Conservation (phyloP, 2,888 invertebrate genomes). For the Neuroscelio doddi region DNA sequence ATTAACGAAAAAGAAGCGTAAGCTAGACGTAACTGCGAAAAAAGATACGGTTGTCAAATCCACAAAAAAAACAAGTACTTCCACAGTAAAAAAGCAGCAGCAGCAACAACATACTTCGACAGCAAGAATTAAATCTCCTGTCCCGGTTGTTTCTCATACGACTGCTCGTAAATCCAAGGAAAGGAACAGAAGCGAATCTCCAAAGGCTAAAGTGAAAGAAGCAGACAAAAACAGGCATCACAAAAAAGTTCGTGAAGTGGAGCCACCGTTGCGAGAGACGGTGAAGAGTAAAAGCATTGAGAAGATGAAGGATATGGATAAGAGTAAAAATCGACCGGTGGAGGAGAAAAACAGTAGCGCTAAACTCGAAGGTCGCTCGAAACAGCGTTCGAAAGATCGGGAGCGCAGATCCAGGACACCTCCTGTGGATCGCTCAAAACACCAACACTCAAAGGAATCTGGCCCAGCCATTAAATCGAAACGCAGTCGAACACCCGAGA, state of each 20-base stretch:
- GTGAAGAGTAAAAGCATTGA: constrained; percentile 43
- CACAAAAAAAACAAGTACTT: constrained; percentile 50
- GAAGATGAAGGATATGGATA: constrained; percentile 61
- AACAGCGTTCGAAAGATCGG: constrained; percentile 64
- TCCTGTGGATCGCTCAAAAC: constrained; percentile 61
- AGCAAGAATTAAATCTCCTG: constrained; percentile 54
- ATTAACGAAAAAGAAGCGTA: constrained; percentile 64
- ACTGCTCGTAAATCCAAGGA: constrained; percentile 58
- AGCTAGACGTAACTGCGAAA: constrained; percentile 56
- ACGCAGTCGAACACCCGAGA: constrained; percentile 66
- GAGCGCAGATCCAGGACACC: constrained; percentile 68
- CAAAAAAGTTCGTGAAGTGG: constrained; percentile 54
- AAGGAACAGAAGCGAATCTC: constrained; percentile 66
- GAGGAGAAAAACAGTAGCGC: constrained; percentile 56
- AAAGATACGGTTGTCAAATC: constrained; percentile 44
- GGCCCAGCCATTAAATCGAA: constrained; percentile 52
- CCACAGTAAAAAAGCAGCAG: constrained; percentile 49
- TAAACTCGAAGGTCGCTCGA: constrained; percentile 62
- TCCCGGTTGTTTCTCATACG: constrained; percentile 47
- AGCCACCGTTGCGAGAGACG: constrained; percentile 37
- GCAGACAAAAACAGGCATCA: constrained; percentile 60
- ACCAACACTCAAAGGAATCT: constrained; percentile 60
- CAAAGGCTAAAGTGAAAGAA: constrained; percentile 53
- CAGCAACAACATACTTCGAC: constrained; percentile 46
- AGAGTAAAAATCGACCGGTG: constrained; percentile 53